Evolutionary conservation across 2,888 invertebrate species (phyloP).

Genomic region (Coecobrya sp.): DNA sequence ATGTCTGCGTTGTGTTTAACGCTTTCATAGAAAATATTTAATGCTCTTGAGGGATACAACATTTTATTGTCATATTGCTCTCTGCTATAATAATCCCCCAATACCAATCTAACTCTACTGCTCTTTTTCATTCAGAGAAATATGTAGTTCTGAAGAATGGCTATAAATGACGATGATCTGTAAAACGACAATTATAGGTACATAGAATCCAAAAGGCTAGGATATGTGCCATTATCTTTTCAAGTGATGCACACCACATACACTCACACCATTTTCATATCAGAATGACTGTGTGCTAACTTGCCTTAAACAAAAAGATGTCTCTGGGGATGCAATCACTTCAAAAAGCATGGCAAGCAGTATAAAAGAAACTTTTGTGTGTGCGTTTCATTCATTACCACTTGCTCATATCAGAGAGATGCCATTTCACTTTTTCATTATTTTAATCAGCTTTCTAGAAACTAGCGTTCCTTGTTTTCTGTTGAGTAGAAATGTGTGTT

Average conservation of each 20-base stretch:
- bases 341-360: background rate
- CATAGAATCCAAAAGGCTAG: background rate
- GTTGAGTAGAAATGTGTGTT: background rate
- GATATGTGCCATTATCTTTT: constrained; percentile 29
- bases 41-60: constrained; percentile 59
- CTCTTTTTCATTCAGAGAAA: background rate
- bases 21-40: constrained; percentile 44
- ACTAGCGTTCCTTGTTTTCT: background rate
- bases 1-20: background rate
- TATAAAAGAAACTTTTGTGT: background rate
- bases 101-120: background rate
- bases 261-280: background rate
- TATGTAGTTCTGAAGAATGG: background rate
- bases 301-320: constrained; percentile 11
- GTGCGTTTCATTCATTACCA: background rate
- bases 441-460: constrained; percentile 26
- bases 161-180: constrained; percentile 19
- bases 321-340: constrained; percentile 20
- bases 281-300: constrained; percentile 30
- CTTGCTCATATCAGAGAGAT: background rate
- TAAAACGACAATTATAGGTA: constrained; percentile 4
- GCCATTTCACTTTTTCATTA: constrained; percentile 5
- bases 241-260: background rate
- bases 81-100: background rate
- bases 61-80: constrained; percentile 42